Base-by-base conservation (phyloP, 2,888 invertebrate genomes). In the Nemotelus pantherinus region DNA sequence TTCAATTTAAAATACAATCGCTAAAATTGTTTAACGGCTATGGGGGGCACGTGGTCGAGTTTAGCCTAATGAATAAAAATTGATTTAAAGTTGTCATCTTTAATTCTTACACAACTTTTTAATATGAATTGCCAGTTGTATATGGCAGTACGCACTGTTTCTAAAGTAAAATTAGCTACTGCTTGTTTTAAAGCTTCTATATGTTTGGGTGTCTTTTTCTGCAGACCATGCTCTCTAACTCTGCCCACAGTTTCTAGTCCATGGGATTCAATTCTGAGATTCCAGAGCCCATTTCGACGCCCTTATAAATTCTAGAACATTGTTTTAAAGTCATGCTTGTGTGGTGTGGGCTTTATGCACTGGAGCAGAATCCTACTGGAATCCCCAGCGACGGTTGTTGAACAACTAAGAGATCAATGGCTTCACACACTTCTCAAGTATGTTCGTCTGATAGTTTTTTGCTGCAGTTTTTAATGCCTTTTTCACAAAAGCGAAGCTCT, bases 71-170 rank as follows among this genome's bases (percentile, higher is more conserved):
- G 10, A 53, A 53, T 1, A 53, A 53, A 53, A 7, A 7, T 7
- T 53, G 1, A 53, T 53, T 53, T 10, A 53, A 53, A 53, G 77
- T 67, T 55, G 10, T 47, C n/a, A 45, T 55, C 65, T 70, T 63
- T 10, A 7, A 53, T 10, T 53, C 53, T 53, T 53, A 53, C 64
- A 57, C 58, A 67, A 25, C 25, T 60, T 78, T 79, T 77, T 76
- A 53, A 53, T 53, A 6, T 10, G 7, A 1, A 7, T 7, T 6
- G 53, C 53, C 53, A 53, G 7, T 53, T 10, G 10, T 53, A 6
- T 53, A 53, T 1, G 53, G 7, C 53, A 53, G 53, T 53, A 25
- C 10, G 53, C 53, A 53, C 53, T 53, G 53, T 53, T 7, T 53
- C 53, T 53, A 53, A 53, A 53, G 53, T 1, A 53, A 53, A 10